Evolutionary conservation across 2,113 vertebrate species (phyloP).

Genomic region (Pseudolaguvia tuberculata): DNA sequence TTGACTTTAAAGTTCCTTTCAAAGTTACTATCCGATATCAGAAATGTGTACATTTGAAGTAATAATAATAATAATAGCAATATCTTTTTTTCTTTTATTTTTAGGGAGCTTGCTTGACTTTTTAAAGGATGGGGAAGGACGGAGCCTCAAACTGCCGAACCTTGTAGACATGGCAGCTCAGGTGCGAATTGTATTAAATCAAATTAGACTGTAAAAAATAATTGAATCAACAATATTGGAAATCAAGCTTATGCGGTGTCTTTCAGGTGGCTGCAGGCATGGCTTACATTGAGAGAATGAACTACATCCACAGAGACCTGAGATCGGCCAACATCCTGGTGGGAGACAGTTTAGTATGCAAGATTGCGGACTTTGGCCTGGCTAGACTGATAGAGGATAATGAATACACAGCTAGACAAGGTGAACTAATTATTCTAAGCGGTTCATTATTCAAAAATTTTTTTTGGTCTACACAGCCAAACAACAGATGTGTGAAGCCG

Average conservation of each 20-base stretch:
- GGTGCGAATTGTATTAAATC: slow-evolving; percentile 61
- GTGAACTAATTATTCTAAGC: slow-evolving; percentile 57
- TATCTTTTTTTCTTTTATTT: slow-evolving; percentile 24
- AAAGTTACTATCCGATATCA: too few species aligned
- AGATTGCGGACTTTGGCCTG: slow-evolving; percentile 96
- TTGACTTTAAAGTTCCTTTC: too few species aligned
- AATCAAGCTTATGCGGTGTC: neutral
- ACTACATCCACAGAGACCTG: slow-evolving; percentile 97
- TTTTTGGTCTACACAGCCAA: too few species aligned
- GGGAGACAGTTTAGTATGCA: slow-evolving; percentile 93
- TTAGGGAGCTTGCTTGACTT: slow-evolving; percentile 96
- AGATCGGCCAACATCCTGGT: slow-evolving; percentile 96
- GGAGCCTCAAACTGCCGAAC: slow-evolving; percentile 90
- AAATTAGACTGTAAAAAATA: neutral
- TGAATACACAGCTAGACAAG: slow-evolving; percentile 97
- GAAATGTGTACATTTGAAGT: too few species aligned
- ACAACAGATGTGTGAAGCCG: neutral
- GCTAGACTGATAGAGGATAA: slow-evolving; percentile 97
- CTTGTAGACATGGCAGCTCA: slow-evolving; percentile 99
- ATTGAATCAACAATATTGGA: neutral
- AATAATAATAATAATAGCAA: too few species aligned
- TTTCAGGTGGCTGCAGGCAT: slow-evolving; percentile 87
- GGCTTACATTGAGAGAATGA: slow-evolving; percentile 99
- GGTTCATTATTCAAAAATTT: too few species aligned
- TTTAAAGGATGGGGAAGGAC: slow-evolving; percentile 89